Conservation (phyloP, 2,113 vertebrate species). For the Hippocampus zosterae region DNA sequence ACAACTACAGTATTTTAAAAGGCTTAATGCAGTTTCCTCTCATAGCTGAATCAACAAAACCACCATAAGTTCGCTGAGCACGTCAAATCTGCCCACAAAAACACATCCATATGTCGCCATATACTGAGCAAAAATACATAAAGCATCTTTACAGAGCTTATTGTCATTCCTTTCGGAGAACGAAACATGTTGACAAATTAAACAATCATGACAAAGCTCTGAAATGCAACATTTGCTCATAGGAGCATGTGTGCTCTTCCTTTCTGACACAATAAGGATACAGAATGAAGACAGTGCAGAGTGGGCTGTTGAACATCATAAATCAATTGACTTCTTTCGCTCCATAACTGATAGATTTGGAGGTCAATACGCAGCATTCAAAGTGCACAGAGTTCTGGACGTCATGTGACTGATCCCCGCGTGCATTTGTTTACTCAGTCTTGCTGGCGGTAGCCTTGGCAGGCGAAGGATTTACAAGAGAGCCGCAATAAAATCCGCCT, state of each 20-base stretch:
- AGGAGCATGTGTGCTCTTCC: constrained; percentile 10
- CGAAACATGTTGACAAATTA: constrained; percentile 15
- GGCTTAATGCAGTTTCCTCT: not conserved
- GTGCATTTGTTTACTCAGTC: too few species aligned
- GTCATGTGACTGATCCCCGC: too few species aligned
- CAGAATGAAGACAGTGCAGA: not conserved
- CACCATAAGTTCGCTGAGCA: not conserved
- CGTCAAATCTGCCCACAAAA: constrained; percentile 6
- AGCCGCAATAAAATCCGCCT: too few species aligned
- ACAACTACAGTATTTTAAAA: constrained; percentile 1
- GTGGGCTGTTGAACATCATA: not conserved
- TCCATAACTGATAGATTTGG: not conserved
- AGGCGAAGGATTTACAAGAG: too few species aligned
- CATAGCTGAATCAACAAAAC: constrained; percentile 2
- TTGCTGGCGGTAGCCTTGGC: too few species aligned
- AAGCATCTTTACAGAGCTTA: constrained; percentile 7
- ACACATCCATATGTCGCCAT: not conserved
- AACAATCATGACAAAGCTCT: constrained; percentile 46
- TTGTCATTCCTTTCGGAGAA: constrained; percentile 17
- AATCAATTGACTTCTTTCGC: not conserved
- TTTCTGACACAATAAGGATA: not conserved
- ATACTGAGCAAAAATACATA: constrained; percentile 12
- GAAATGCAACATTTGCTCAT: constrained; percentile 10
- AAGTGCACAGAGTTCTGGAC: not conserved
- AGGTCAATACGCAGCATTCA: not conserved